A percentile compares a stretch with the other conserved stretches of the same genome.
Conservation (phyloP, 2,888 invertebrate genomes). For the Pedicia rivosa region DNA sequence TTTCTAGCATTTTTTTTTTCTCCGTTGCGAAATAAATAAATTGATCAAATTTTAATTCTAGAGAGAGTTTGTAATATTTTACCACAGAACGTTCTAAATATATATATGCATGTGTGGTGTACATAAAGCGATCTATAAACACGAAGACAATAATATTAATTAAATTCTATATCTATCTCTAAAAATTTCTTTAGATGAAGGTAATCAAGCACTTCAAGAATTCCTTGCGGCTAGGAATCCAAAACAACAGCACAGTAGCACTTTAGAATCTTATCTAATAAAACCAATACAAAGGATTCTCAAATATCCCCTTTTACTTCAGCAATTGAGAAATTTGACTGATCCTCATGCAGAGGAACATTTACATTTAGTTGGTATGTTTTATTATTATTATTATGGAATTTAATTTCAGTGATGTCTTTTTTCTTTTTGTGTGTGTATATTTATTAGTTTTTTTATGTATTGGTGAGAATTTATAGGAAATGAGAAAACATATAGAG, state of each 20-base stretch:
- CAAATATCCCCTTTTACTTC: constrained; percentile 88
- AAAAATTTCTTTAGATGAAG: constrained; percentile 52
- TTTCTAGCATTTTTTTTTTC: background rate
- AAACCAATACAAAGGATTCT: constrained; percentile 97
- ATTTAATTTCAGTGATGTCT: no score
- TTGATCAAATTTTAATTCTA: no score
- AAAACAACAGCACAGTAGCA: constrained; percentile 91
- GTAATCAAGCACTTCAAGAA: constrained; percentile 91
- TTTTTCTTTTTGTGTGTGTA: no score
- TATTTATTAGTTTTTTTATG: no score
- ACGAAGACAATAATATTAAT: background rate
- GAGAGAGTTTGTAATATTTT: no score
- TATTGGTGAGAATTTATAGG: no score
- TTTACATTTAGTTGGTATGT: constrained; percentile 75
- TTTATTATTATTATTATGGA: no score
- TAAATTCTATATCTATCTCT: background rate
- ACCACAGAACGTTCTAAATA: no score
- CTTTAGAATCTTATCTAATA: constrained; percentile 93
- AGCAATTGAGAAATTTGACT: constrained; percentile 87
- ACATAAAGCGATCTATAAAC: no score
- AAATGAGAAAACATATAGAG: no score
- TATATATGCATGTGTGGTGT: no score
- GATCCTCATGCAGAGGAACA: constrained; percentile 88
- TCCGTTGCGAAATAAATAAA: constrained; percentile 1
- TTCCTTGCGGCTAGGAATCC: constrained; percentile 90